A percentile compares a stretch with the other conserved stretches of the same genome.
Conservation (phyloP, 2,113 vertebrate genomes). For the Podocnemis expansa region DNA sequence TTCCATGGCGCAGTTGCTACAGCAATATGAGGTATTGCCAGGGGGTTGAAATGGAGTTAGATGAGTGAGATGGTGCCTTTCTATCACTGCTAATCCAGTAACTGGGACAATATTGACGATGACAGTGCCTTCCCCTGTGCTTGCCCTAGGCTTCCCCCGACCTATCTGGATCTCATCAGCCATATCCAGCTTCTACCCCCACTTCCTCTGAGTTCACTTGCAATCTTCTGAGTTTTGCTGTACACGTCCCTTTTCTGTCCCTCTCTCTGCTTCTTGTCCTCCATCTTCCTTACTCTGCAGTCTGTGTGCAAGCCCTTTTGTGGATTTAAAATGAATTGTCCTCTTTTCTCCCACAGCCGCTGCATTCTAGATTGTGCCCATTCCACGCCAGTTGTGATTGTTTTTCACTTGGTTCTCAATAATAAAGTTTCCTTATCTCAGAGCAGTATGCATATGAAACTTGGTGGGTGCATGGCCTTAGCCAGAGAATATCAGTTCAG, state of each 20-base stretch:
- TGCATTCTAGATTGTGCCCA: background rate
- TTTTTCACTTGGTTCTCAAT: background rate
- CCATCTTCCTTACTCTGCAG: background rate
- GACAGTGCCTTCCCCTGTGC: rapidly evolving
- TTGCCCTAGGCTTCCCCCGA: rapidly evolving
- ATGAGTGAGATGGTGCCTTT: rapidly evolving
- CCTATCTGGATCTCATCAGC: rapidly evolving
- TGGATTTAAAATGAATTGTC: background rate
- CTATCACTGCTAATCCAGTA: rapidly evolving
- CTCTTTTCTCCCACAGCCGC: background rate
- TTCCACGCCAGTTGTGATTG: background rate
- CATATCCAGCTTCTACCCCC: rapidly evolving
- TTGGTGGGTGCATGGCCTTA: rapidly evolving
- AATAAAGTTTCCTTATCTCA: background rate
- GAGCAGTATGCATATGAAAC: rapidly evolving
- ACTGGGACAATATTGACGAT: rapidly evolving
- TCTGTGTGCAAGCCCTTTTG: background rate
- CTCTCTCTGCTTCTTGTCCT: background rate
- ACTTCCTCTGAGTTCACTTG: background rate
- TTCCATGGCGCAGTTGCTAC: slow-evolving; percentile 95
- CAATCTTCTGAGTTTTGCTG: rapidly evolving
- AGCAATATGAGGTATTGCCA: slow-evolving; percentile 89
- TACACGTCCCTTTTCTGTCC: background rate
- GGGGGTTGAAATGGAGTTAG: rapidly evolving
- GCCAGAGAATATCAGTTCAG: rapidly evolving